Percentiles rank a stretch among this genome's conserved stretches.
These are phyloP conservation scores for Tetanocera ferruginea DNA, from an alignment of 2,888 invertebrate species.

Conservation along the genomic window DNA sequence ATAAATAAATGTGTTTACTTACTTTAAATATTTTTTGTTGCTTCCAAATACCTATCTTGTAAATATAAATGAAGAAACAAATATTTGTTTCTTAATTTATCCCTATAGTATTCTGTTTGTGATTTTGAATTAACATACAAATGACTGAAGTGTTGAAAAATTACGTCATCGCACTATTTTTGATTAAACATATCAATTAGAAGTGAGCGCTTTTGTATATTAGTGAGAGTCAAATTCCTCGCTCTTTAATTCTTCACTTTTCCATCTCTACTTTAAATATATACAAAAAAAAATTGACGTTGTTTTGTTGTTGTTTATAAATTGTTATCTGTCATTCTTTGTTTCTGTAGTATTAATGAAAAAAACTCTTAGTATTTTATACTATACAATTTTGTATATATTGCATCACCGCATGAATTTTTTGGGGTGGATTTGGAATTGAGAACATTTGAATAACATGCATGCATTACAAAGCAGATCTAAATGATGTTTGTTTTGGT, in stretches of 20 bases:
- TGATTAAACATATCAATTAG: constrained; percentile 62
- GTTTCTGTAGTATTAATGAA: background rate
- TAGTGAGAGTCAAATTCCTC: background rate
- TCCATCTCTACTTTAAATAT: background rate
- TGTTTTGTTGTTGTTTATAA: constrained; percentile 10
- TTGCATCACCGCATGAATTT: background rate
- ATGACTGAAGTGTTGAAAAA: constrained; percentile 27
- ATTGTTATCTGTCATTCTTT: background rate
- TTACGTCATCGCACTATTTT: constrained; percentile 66
- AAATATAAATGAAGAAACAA: background rate
- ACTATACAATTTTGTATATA: background rate
- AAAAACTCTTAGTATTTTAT: background rate
- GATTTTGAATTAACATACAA: background rate
- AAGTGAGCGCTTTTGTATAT: constrained; percentile 39
- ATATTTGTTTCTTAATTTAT: background rate
- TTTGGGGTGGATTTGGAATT: background rate
- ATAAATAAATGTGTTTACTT: too few relatives aligned
- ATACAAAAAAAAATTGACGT: background rate
- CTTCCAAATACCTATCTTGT: background rate
- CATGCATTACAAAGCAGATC: too few relatives aligned
- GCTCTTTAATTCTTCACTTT: background rate
- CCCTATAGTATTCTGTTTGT: background rate
- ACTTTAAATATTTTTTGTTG: too few relatives aligned
- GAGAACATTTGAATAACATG: background rate
- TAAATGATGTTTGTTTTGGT: background rate